A percentile compares a stretch with the other conserved stretches of the same genome.
Conservation (phyloP, 2,797 vertebrate genomes). For the Phataginus tetradactyla region DNA sequence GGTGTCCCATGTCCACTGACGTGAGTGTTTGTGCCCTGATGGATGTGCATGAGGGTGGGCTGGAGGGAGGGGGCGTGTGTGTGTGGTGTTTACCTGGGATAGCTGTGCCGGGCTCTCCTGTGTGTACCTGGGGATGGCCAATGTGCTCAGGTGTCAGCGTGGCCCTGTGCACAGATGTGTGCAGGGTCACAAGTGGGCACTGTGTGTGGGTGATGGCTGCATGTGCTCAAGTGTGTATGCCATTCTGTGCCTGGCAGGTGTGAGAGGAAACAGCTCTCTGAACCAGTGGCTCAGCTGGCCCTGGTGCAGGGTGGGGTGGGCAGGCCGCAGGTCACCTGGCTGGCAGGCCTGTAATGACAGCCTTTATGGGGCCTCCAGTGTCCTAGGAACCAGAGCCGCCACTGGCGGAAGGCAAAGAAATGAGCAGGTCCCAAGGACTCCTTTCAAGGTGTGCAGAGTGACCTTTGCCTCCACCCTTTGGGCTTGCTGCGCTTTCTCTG, state of each 20-base stretch:
- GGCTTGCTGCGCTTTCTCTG: background rate
- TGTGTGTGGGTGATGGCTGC: background rate
- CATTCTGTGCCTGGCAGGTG: background rate
- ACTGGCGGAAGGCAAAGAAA: background rate
- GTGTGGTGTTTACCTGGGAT: background rate
- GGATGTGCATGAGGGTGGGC: background rate
- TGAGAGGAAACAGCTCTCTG: background rate
- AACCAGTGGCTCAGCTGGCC: background rate
- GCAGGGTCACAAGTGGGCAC: too few species aligned
- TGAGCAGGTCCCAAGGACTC: conserved; percentile 55
- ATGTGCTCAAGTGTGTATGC: fast-evolving
- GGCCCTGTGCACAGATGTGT: background rate
- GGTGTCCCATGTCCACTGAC: background rate
- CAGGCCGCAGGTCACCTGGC: background rate
- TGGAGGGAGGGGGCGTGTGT: background rate
- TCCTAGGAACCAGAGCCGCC: background rate
- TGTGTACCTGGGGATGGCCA: background rate
- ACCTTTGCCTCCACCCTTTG: conserved; percentile 38
- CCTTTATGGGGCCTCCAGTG: background rate
- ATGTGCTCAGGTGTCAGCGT: background rate
- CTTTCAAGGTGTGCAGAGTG: conserved; percentile 4
- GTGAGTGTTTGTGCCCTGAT: background rate
- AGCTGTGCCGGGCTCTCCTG: background rate
- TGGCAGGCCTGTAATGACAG: background rate
- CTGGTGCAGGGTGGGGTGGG: background rate